Evolutionary conservation across 2,113 vertebrate genomes (phyloP).

Genomic region (Microtus oregoni): DNA sequence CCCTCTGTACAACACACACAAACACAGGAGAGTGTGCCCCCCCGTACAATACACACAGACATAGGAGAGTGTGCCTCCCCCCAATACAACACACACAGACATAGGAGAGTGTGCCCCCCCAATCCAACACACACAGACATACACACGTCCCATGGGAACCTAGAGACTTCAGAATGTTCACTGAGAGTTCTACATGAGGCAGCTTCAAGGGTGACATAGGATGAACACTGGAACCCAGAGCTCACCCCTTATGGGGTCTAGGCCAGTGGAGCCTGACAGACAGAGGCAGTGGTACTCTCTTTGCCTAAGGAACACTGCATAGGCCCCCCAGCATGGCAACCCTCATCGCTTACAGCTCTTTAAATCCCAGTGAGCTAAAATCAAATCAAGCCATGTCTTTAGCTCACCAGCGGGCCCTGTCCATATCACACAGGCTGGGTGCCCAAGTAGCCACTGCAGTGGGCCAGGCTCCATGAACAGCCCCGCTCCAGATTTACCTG

Average conservation of each 20-base stretch:
- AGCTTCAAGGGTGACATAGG: background rate
- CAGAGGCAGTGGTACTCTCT: fast-evolving
- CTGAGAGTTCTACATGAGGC: background rate
- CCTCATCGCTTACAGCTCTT: background rate
- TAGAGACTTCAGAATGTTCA: background rate
- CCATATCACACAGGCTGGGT: fast-evolving
- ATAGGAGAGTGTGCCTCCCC: background rate
- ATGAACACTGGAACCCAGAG: background rate
- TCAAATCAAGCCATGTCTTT: background rate
- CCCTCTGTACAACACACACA: background rate
- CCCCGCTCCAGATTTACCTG: fast-evolving
- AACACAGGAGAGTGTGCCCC: background rate
- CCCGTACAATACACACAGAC: background rate
- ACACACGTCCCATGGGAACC: fast-evolving
- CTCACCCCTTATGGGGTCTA: fast-evolving
- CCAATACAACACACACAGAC: background rate
- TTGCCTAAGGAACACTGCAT: background rate
- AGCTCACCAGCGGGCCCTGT: fast-evolving
- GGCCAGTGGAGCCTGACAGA: too few species aligned
- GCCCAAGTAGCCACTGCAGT: fast-evolving
- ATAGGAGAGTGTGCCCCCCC: background rate
- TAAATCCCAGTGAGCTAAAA: background rate
- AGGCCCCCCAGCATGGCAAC: fast-evolving
- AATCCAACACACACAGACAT: background rate
- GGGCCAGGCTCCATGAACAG: background rate